Evolutionary conservation across 2,797 vertebrate genomes (phyloP).

Genomic region (Poeciliopsis presidionis): DNA sequence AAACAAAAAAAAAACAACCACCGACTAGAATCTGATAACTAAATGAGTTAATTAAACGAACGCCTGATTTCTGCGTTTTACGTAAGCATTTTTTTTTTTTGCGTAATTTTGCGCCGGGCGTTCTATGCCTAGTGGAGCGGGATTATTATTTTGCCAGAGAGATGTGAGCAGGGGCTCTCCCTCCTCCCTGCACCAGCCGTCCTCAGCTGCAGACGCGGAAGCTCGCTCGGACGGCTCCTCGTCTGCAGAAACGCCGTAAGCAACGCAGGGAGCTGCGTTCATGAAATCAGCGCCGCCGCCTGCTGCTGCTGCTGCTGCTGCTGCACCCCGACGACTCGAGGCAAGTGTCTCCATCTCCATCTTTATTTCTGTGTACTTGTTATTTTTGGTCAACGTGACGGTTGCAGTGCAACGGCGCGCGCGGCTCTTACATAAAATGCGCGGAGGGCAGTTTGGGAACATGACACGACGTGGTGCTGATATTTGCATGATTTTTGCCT

Average conservation of each 20-base stretch:
- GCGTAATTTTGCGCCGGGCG: constrained; percentile 53
- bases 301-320: constrained; percentile 33
- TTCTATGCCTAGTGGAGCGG: constrained; percentile 57
- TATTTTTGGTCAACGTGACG: constrained; percentile 54
- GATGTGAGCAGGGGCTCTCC: background rate
- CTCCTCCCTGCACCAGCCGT: constrained; percentile 52
- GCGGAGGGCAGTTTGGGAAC: constrained; percentile 23
- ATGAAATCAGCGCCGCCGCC: constrained; percentile 30
- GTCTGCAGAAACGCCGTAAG: constrained; percentile 46
- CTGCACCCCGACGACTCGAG: constrained; percentile 59
- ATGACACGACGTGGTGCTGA: constrained; percentile 9
- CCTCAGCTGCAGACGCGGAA: constrained; percentile 41
- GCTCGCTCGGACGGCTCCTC: constrained; percentile 37
- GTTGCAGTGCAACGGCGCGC: constrained; percentile 78
- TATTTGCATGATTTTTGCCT: constrained; percentile 12
- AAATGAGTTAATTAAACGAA: constrained; percentile 9
- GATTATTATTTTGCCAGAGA: constrained; percentile 59
- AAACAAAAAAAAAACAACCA: background rate
- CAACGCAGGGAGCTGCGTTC: constrained; percentile 49
- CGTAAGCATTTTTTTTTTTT: constrained; percentile 50
- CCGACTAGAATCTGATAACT: background rate
- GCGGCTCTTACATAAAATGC: constrained; percentile 21
- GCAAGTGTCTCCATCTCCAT: constrained; percentile 48
- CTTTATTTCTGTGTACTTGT: constrained; percentile 47
- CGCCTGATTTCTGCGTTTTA: constrained; percentile 54